Conservation (phyloP, 2,113 vertebrate genomes). For the Hyla sarda region DNA sequence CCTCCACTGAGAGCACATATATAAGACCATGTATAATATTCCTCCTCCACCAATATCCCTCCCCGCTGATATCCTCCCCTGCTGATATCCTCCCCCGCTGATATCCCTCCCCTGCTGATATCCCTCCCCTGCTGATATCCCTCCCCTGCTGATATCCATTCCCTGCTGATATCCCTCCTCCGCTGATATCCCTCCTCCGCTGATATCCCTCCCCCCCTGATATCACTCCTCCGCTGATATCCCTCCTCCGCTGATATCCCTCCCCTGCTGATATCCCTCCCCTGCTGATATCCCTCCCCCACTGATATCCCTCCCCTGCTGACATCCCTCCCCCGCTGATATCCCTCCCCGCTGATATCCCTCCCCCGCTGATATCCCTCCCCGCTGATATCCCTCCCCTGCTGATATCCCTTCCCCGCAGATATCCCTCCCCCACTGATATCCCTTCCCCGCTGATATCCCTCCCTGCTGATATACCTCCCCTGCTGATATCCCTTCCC, state of each 20-base stretch:
- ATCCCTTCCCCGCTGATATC: no score
- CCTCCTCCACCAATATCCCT: no score
- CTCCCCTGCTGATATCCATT: neutral
- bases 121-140: neutral
- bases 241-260: no score
- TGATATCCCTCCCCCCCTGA: neutral
- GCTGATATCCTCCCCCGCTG: neutral
- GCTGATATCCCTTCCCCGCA: no score
- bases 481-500: no score
- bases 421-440: neutral
- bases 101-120: neutral
- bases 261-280: neutral
- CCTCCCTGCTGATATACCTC: neutral
- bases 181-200: no score
- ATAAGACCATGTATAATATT: no score
- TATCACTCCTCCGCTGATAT: neutral
- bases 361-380: no score
- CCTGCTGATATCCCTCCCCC: neutral
- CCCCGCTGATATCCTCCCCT: neutral
- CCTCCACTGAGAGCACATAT: neutral
- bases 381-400: no score
- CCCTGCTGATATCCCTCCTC: neutral
- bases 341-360: no score
- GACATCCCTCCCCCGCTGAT: neutral
- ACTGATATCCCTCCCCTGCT: neutral